These are phyloP conservation scores for Tetranychus piercei DNA, from an alignment of 2,888 invertebrate genomes.

Conservation along the genomic window DNA sequence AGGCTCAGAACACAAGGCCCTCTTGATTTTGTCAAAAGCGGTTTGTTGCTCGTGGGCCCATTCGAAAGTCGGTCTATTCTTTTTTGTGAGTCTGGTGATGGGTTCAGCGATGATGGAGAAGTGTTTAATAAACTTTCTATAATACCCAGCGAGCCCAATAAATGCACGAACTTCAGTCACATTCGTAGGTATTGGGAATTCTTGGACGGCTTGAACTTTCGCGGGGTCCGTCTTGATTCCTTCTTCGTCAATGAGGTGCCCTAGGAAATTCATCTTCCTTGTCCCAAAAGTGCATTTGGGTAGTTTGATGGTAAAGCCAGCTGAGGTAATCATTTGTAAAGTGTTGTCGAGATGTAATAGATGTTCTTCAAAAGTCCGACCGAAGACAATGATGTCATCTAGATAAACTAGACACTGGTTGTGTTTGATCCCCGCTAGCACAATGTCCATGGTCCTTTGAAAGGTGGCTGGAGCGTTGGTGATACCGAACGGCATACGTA, in stretches of 20 bases:
- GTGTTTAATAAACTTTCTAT: background rate
- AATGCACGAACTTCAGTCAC: slow-evolving; percentile 1
- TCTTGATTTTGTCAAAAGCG: background rate
- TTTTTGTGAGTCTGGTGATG: background rate
- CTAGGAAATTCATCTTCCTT: slow-evolving; percentile 5
- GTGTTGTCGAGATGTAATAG: background rate
- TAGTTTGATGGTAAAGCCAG: slow-evolving; percentile 2
- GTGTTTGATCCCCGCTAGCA: background rate
- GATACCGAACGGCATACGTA: slow-evolving; percentile 13
- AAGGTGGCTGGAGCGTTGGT: slow-evolving; percentile 10
- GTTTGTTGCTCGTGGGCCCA: background rate
- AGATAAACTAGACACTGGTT: slow-evolving; percentile 3
- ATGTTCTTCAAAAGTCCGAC: slow-evolving; percentile 10
- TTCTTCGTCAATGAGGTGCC: background rate
- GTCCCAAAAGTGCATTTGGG: slow-evolving; percentile 9
- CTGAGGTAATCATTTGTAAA: background rate
- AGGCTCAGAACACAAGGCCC: background rate
- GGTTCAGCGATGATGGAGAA: background rate
- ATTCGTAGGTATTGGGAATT: slow-evolving; percentile 16
- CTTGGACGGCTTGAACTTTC: slow-evolving; percentile 6
- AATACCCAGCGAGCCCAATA: background rate
- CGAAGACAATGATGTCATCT: slow-evolving; percentile 14
- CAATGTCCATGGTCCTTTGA: slow-evolving; percentile 6
- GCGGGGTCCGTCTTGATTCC: slow-evolving; percentile 12
- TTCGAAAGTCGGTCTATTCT: background rate